These are phyloP conservation scores for Nilaparvata lugens DNA, from an alignment of 1,140 invertebrate genomes.

Conservation along the genomic window DNA sequence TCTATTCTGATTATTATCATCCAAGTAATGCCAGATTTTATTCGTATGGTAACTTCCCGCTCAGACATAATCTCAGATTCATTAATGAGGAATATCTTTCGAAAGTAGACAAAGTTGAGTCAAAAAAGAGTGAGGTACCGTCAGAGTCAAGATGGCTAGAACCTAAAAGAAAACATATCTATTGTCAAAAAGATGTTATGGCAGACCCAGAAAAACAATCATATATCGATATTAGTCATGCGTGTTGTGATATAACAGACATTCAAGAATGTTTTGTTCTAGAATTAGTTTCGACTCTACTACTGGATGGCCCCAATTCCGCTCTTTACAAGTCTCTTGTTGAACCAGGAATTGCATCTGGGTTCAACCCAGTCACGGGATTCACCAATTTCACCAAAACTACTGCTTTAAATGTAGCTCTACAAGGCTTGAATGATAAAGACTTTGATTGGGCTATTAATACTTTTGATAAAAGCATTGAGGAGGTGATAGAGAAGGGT, in stretches of 20 bases:
- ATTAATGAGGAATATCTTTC: conserved; percentile 63
- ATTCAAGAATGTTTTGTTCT: conserved; percentile 57
- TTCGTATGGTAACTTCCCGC: conserved; percentile 84
- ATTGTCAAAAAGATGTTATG: conserved; percentile 69
- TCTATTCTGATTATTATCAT: conserved; percentile 83
- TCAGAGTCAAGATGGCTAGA: conserved; percentile 60
- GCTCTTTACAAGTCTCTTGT: conserved; percentile 84
- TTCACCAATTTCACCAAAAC: conserved; percentile 70
- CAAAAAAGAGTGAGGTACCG: conserved; percentile 55
- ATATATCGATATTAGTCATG: conserved; percentile 64
- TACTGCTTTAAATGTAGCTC: conserved; percentile 72
- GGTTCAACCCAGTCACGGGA: conserved; percentile 64
- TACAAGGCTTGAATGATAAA: conserved; percentile 65
- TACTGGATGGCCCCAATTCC: conserved; percentile 81
- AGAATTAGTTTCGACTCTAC: conserved; percentile 64
- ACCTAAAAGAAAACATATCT: conserved; percentile 52
- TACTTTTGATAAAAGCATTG: conserved; percentile 64
- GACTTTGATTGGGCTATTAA: conserved; percentile 64
- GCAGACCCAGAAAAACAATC: conserved; percentile 73
- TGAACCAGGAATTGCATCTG: conserved; percentile 78
- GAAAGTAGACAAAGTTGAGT: conserved; percentile 27
- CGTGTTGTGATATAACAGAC: conserved; percentile 71
- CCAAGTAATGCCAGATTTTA: conserved; percentile 84
- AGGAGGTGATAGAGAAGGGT: conserved; percentile 56
- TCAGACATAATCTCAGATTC: conserved; percentile 66